Evolutionary conservation across 2,113 vertebrate species (phyloP).

Genomic region (Leucopternis melanops): DNA sequence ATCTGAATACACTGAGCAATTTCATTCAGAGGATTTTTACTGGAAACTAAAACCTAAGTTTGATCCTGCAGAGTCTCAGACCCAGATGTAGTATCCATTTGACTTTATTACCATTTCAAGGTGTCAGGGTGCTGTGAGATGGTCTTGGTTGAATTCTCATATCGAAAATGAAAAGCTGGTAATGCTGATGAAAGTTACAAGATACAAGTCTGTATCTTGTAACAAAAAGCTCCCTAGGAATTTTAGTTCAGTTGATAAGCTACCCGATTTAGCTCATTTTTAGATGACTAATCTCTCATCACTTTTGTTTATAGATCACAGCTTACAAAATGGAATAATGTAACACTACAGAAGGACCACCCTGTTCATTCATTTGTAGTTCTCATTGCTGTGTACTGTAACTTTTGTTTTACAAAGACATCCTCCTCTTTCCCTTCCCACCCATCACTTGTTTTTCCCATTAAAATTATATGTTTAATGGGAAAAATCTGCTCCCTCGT

Average conservation of each 20-base stretch:
- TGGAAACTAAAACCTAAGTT: background rate
- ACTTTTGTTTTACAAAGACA: background rate
- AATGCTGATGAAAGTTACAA: background rate
- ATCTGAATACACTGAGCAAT: background rate
- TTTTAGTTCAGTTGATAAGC: background rate
- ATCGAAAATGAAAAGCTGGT: background rate
- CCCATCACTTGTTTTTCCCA: background rate
- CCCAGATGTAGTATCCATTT: background rate
- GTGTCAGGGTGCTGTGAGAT: background rate
- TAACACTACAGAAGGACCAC: background rate
- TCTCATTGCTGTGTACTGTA: background rate
- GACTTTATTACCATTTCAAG: background rate
- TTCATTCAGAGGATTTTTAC: background rate
- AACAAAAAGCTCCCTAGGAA: background rate
- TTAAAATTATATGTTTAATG: background rate
- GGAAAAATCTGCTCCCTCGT: background rate
- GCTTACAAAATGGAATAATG: background rate
- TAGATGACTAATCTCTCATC: background rate
- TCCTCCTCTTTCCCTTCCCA: background rate
- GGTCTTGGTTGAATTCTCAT: background rate
- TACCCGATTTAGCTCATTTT: background rate
- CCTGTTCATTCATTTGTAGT: background rate
- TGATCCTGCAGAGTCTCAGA: background rate
- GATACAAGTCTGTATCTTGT: fast-evolving
- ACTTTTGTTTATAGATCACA: background rate